Evolutionary conservation across 2,113 vertebrate species (phyloP), one percentile per base, ranked within the genome.

Genomic region (Megatriorchis doriae): DNA sequence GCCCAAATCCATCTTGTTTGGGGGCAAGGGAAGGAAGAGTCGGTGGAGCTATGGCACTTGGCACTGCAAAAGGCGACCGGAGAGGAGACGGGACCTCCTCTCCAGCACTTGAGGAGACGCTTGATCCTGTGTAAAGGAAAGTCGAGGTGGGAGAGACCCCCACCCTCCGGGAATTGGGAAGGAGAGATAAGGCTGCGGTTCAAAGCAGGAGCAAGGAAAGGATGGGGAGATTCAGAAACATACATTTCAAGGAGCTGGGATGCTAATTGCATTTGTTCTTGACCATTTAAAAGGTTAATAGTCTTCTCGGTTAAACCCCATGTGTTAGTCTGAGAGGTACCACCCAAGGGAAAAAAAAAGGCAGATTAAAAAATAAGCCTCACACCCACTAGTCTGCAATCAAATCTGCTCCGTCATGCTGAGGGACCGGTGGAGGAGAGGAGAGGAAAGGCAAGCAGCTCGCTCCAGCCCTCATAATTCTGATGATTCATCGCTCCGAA

Each of bases 401-500:
- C 77, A 88, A 96, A 97, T 89, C 68, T 95, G 96, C 94, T 84
- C 96, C 8, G 94, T 97, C 96, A 96, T 53, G 80, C 83, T 61
- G 59, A 45, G 80, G 83, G 85, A 81, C 50, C 10, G 75, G 42
- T 32, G 71, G 94, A 89, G 88, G 66, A 94, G 91, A 86, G 80
- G 93, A 97, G 90, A 94, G 90, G 55, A 94, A 38, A 82, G 86
- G 96, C 96, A 91, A 85, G 73, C 43, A 78, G 71, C 90, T 79
- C n/a, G 2, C 88, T 97, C 94, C 94, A 89, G 81, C 95, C 83
- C 90, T 95, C 86, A 97, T 94, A 95, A 96, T 92, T 95, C 90
- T 92, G 81, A 95, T 98, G 98, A 98, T 91, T 98, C 98, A 98
- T 94, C 61, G 26, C 88, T 61, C 59, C 2, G 5, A 93, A 89